These are phyloP conservation scores for Bradynema listronoti DNA, from an alignment of 1,140 invertebrate genomes.

Conservation along the genomic window DNA sequence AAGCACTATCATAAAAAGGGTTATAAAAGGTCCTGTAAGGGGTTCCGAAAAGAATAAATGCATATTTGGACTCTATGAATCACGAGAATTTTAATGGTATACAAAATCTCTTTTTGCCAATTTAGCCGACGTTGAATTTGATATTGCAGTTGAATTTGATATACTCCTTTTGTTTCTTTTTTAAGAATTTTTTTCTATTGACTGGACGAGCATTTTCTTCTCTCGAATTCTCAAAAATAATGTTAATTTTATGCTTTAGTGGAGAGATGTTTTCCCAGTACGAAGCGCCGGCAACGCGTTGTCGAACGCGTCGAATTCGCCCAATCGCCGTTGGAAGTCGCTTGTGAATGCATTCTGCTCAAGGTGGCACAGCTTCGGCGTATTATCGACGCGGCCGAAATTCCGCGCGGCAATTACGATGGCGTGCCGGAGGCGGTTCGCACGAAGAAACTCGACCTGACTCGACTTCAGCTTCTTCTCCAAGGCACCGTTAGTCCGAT, in stretches of 20 bases:
- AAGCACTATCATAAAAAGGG: no score
- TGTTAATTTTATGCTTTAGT: slow-evolving; percentile 28
- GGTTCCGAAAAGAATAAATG: no score
- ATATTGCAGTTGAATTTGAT: no score
- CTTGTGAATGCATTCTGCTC: slow-evolving; percentile 35
- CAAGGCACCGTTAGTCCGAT: slow-evolving; percentile 47
- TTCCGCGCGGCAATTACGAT: slow-evolving; percentile 12
- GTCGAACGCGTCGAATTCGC: slow-evolving; percentile 19
- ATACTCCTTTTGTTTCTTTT: no score
- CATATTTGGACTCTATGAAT: no score
- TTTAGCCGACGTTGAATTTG: no score
- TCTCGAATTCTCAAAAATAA: no score
- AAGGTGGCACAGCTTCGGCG: slow-evolving; percentile 39
- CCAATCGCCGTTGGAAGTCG: slow-evolving; percentile 37
- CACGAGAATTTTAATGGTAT: no score
- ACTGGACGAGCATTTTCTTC: no score
- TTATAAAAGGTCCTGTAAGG: no score
- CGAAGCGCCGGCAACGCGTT: slow-evolving; percentile 28
- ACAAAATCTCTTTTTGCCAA: no score
- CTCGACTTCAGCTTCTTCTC: slow-evolving; percentile 39
- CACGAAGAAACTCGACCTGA: slow-evolving; percentile 28
- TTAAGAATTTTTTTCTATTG: neutral
- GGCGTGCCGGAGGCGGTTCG: slow-evolving; percentile 21
- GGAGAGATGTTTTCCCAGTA: slow-evolving; percentile 36
- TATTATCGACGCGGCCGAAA: slow-evolving; percentile 37